Evolutionary conservation across 1,140 invertebrate species (phyloP).

Genomic region (Euwallacea similis): DNA sequence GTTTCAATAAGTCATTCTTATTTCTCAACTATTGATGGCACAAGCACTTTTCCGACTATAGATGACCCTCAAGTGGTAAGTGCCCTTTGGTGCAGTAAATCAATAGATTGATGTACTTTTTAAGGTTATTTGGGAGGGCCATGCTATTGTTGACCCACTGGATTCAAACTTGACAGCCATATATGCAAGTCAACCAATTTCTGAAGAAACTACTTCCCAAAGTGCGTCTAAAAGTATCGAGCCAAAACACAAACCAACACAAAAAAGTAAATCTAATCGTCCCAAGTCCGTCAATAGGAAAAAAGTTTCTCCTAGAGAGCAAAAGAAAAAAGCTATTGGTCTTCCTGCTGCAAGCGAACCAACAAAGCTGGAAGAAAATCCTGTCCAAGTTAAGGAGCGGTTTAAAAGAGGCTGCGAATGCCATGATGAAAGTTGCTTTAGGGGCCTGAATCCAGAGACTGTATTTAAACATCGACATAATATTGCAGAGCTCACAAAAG

Average conservation of each 20-base stretch:
- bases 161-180: slow-evolving; percentile 46
- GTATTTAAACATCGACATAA: slow-evolving; percentile 76
- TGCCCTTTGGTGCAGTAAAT: neutral
- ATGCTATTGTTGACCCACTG: slow-evolving; percentile 60
- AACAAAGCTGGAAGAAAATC: slow-evolving; percentile 62
- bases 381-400: slow-evolving; percentile 66
- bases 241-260: slow-evolving; percentile 38
- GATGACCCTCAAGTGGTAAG: slow-evolving; percentile 51
- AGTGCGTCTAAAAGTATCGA: neutral
- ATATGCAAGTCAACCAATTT: slow-evolving; percentile 39
- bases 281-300: slow-evolving; percentile 43
- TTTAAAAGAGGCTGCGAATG: slow-evolving; percentile 75
- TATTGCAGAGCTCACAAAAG: slow-evolving; percentile 69
- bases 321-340: slow-evolving; percentile 56
- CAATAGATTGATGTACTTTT: slow-evolving; percentile 6
- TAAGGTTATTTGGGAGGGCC: slow-evolving; percentile 65
- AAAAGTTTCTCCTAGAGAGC: slow-evolving; percentile 54
- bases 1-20: slow-evolving; percentile 55
- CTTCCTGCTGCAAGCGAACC: slow-evolving; percentile 48
- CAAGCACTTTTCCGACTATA: slow-evolving; percentile 47
- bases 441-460: slow-evolving; percentile 69
- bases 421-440: slow-evolving; percentile 73
- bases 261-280: slow-evolving; percentile 36
- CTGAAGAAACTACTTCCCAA: neutral
- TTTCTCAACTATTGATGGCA: slow-evolving; percentile 50